Conservation (phyloP, 2,797 vertebrate species). For the Tapera naevia region DNA sequence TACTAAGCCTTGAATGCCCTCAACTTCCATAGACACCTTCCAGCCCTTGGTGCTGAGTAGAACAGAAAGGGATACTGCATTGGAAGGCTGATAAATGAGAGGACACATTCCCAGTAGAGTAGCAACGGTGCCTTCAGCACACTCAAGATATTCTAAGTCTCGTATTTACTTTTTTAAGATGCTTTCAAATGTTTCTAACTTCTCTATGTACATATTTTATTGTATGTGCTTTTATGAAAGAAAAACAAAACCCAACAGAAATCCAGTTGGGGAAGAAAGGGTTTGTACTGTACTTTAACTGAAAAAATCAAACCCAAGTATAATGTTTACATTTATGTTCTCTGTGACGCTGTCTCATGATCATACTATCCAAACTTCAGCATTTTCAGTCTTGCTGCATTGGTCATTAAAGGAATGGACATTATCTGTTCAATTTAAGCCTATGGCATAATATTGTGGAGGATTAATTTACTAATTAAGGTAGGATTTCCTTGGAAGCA, state of each 20-base stretch:
- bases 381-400: background rate
- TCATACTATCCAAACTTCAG: background rate
- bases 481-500: background rate
- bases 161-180: constrained; percentile 41
- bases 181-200: constrained; percentile 59
- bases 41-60: background rate
- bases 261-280: background rate
- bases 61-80: background rate
- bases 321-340: constrained; percentile 60
- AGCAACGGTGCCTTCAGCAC: constrained; percentile 60
- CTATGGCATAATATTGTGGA: background rate
- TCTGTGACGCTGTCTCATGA: constrained; percentile 13
- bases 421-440: background rate
- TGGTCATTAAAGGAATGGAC: background rate
- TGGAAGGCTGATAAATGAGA: background rate
- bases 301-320: constrained; percentile 4
- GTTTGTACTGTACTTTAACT: constrained; percentile 36
- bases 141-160: constrained; percentile 27
- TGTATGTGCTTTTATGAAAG: constrained; percentile 57
- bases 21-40: background rate
- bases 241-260: background rate
- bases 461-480: background rate
- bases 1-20: background rate
- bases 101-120: constrained; percentile 54
- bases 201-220: constrained; percentile 54